Conservation (phyloP, 2,113 vertebrate species). For the Malurus alboscapulatus region DNA sequence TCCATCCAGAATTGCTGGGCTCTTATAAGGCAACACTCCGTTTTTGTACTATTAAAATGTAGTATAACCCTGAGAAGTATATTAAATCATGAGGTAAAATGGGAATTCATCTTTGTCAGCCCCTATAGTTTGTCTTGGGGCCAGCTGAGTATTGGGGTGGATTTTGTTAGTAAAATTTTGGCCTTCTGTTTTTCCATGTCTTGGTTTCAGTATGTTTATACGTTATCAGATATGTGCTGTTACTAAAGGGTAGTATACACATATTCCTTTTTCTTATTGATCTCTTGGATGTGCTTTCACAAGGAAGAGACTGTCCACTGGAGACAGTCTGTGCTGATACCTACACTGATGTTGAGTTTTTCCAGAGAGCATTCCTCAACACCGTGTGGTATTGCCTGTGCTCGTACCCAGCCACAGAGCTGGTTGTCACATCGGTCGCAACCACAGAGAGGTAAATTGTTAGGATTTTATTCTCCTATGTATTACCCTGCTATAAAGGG, state of each 20-base stretch:
- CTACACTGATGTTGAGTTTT: not conserved
- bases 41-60: not conserved
- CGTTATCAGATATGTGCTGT: not conserved
- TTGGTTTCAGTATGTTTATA: not conserved
- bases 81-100: not conserved
- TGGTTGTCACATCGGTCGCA: not conserved
- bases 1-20: not conserved
- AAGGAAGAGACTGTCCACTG: not conserved
- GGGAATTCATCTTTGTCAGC: not conserved
- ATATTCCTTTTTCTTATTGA: not conserved
- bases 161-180: not conserved
- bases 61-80: not conserved
- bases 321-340: not conserved
- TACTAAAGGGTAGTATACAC: not conserved
- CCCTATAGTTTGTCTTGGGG: not conserved
- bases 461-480: not conserved
- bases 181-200: not conserved
- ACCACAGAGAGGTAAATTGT: not conserved
- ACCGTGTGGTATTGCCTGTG: accelerated
- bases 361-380: not conserved
- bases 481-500: conserved; percentile 27
- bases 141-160: not conserved
- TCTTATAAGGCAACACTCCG: not conserved
- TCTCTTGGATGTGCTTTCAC: not conserved
- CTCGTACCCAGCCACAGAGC: not conserved